phyloP scores from a whole-genome alignment of 2,113 vertebrate genomes.

The Noturus placidus region DNA sequence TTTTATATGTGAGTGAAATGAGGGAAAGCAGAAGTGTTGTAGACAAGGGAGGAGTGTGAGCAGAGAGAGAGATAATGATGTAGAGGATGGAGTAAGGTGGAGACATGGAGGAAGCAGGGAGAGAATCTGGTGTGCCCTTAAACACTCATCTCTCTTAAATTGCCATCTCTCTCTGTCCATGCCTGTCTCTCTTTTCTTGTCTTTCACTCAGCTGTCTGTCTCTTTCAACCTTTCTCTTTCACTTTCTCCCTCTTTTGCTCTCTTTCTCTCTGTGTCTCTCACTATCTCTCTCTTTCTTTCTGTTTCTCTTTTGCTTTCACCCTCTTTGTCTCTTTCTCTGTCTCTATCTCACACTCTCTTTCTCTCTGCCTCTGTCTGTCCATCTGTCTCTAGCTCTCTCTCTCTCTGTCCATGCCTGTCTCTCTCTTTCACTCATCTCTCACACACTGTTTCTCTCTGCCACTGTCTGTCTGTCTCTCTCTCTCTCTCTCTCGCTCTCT shows the following conservation, averaged over 20 bases:
- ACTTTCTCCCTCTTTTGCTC: neutral
- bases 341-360: conserved; percentile 5
- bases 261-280: neutral
- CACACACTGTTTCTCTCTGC: neutral
- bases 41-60: neutral
- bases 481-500: neutral
- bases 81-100: neutral
- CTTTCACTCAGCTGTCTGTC: neutral
- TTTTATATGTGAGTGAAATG: neutral
- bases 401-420: neutral
- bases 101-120: neutral
- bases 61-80: neutral
- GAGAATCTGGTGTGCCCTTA: neutral
- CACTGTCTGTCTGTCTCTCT: neutral
- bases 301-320: too few relatives aligned
- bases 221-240: neutral
- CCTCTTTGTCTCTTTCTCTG: neutral
- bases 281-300: neutral
- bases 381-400: neutral
- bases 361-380: conserved; percentile 6
- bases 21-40: neutral
- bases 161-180: neutral
- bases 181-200: conserved; percentile 21
- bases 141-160: neutral
- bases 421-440: neutral